These are phyloP conservation scores for Trichomycterus rosablanca DNA, from an alignment of 2,113 vertebrate genomes.

Conservation along the genomic window DNA sequence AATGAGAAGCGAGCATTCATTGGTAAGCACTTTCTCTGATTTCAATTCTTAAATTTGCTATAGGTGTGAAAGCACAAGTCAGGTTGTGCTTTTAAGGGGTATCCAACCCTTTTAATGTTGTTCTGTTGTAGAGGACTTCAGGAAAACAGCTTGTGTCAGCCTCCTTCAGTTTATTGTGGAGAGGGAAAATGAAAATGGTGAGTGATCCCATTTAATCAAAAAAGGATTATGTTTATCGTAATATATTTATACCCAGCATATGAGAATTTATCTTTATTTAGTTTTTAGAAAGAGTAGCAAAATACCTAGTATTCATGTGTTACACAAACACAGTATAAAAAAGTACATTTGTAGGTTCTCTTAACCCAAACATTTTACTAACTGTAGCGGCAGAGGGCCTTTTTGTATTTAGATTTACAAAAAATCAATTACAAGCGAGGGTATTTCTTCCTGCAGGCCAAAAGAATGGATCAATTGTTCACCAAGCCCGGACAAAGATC, in stretches of 20 bases:
- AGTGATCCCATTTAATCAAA: constrained; percentile 2
- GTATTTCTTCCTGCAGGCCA: constrained; percentile 38
- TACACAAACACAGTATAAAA: too few species aligned
- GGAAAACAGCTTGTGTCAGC: constrained; percentile 81
- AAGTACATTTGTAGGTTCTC: too few species aligned
- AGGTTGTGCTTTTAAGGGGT: not conserved
- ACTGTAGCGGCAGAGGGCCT: too few species aligned
- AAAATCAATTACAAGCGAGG: not conserved
- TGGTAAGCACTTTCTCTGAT: constrained; percentile 62
- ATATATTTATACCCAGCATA: not conserved
- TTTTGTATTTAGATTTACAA: not conserved
- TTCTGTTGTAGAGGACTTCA: constrained; percentile 78
- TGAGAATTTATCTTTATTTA: not conserved
- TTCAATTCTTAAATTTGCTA: not conserved
- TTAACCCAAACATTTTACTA: too few species aligned
- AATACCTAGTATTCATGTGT: too few species aligned
- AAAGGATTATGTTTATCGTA: not conserved
- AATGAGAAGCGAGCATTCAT: constrained; percentile 82
- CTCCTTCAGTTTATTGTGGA: constrained; percentile 79
- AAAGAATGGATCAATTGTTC: constrained; percentile 34
- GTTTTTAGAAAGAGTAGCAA: too few species aligned
- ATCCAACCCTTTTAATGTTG: not conserved
- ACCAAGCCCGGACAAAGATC: constrained; percentile 26
- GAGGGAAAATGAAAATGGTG: constrained; percentile 26
- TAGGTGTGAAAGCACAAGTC: not conserved